Conservation (phyloP, 2,797 vertebrate species). For the Ispidina lecontei region DNA sequence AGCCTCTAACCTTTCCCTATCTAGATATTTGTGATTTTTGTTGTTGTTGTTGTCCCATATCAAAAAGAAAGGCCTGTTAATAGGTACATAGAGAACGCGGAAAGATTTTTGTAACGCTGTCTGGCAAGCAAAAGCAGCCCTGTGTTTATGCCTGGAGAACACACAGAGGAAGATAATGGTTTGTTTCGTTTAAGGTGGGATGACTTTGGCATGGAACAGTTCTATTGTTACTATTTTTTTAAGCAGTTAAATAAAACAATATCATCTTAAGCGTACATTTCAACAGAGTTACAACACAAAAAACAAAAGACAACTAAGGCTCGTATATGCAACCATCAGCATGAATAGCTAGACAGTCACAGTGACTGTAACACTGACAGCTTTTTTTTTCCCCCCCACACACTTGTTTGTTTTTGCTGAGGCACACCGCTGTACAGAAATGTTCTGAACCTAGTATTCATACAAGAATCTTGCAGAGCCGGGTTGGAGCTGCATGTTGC, state of each 20-base stretch:
- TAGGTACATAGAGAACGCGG: not conserved
- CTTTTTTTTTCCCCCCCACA: not conserved
- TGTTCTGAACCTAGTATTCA: not conserved
- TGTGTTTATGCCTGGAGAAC: not conserved
- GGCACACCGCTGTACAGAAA: not conserved
- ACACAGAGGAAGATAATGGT: not conserved
- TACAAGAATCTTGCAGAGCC: not conserved
- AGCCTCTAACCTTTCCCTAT: not conserved
- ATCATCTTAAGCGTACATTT: not conserved
- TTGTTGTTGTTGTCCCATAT: not conserved
- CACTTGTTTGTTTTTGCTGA: not conserved
- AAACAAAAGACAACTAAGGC: not conserved
- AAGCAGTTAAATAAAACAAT: not conserved
- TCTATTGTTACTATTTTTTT: not conserved
- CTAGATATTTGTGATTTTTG: not conserved
- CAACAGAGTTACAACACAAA: not conserved
- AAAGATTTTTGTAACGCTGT: not conserved
- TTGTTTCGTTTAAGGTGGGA: constrained; percentile 51
- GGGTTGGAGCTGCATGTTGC: not conserved
- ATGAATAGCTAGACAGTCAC: rapidly evolving
- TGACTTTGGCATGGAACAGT: not conserved
- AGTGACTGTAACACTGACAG: not conserved
- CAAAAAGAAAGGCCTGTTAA: not conserved
- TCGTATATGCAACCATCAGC: not conserved
- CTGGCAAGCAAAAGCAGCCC: not conserved